Evolutionary conservation across 2,113 vertebrate species (phyloP).

Genomic region (Phoxinus phoxinus): DNA sequence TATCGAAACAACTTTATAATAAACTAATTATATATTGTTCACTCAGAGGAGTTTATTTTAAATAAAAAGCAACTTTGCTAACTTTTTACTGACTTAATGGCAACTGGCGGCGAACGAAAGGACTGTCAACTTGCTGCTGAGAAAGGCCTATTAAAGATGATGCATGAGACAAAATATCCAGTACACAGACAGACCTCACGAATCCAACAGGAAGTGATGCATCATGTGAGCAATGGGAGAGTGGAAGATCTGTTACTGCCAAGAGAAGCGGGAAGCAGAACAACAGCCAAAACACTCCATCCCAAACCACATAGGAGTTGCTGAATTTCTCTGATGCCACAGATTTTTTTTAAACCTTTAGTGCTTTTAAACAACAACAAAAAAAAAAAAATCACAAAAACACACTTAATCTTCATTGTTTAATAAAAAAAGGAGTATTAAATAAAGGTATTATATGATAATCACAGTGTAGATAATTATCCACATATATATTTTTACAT

Average conservation of each 20-base stretch:
- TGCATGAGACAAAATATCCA: conserved; percentile 55
- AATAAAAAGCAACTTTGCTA: neutral
- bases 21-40: neutral
- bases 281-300: neutral
- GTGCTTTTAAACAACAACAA: neutral
- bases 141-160: conserved; percentile 36
- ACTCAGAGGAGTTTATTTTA: neutral
- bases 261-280: conserved; percentile 7
- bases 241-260: conserved; percentile 48
- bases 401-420: conserved; percentile 65
- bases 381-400: conserved; percentile 1
- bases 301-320: neutral
- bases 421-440: conserved; percentile 80
- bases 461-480: conserved; percentile 75
- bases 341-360: neutral
- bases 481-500: conserved; percentile 69
- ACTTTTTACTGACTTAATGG: conserved; percentile 31
- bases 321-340: neutral
- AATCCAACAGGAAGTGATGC: conserved; percentile 59
- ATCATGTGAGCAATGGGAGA: conserved; percentile 65
- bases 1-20: neutral
- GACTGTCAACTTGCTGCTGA: conserved; percentile 27
- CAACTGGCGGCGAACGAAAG: conserved; percentile 18
- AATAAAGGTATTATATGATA: conserved; percentile 76
- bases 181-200: conserved; percentile 32